Percentiles rank a stretch among this genome's conserved stretches.
Evolutionary conservation across 2,797 vertebrate genomes (phyloP).

Genomic region (Coluber constrictor): DNA sequence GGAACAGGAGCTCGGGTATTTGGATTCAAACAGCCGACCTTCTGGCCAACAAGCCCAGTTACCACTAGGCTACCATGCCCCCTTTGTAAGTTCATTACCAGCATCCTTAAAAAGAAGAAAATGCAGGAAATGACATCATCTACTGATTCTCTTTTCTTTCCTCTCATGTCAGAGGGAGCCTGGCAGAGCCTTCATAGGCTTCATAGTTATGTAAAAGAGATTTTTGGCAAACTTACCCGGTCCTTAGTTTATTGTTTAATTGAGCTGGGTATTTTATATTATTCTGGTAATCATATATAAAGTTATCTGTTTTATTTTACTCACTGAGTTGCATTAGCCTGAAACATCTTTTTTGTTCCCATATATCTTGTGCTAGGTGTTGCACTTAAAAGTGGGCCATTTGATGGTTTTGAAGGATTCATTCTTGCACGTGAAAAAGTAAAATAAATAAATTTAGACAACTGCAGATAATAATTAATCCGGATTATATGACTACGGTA

Average conservation of each 20-base stretch:
- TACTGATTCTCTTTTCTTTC: background rate
- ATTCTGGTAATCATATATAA: background rate
- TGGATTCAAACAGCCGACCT: background rate
- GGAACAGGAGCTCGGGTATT: background rate
- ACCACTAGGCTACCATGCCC: background rate
- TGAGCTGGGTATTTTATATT: background rate
- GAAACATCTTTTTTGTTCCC: background rate
- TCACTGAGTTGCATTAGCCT: background rate
- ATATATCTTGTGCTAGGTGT: background rate
- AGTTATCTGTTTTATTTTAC: background rate
- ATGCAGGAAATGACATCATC: background rate
- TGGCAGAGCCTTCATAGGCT: too few relatives aligned
- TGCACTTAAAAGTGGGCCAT: background rate
- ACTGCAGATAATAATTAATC: background rate
- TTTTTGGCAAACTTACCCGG: background rate
- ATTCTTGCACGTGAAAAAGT: background rate
- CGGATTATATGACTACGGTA: background rate
- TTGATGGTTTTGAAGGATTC: background rate
- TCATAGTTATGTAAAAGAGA: background rate
- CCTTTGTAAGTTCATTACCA: background rate
- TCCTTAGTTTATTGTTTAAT: background rate
- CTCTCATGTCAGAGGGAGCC: background rate
- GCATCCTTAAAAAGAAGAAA: background rate
- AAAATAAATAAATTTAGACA: background rate
- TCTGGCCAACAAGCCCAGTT: background rate